Base-by-base conservation (phyloP, 1,140 invertebrate genomes). In the Drosophila orena region DNA sequence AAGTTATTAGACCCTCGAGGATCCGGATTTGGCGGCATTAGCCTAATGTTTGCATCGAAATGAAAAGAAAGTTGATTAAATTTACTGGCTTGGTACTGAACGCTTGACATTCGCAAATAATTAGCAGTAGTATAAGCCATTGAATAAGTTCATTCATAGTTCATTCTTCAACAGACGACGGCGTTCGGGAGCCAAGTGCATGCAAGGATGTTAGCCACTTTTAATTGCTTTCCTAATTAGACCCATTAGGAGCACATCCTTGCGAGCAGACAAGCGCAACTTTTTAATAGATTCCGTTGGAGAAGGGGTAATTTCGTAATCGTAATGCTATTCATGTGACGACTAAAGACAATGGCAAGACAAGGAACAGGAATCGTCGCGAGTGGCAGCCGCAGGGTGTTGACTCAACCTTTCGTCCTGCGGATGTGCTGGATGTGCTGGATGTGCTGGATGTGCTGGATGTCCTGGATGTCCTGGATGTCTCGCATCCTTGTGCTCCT, bases 1-100 rank as follows among this genome's bases (percentile, higher is more conserved):
- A 81, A 81, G 78, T 81, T 81, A 53, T 22, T 58, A 17, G 49
- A 10, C 20, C 52, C 11, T 37, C 11, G 34, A 20, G 35, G 20
- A 49, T 49, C 24, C 47, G n/a, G 8, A 30, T 30, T 7, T 7
- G 15, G 15, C n/a, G 49, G 15, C 49, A 52, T 50, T 35, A 52
- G 49, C 15, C 49, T 6, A 52, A 52, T 35, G 49, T 20, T 35
- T 35, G 10, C 24, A 11, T 49, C 24, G 10, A 17, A 47, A 11
- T 20, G 4, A 30, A 30, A 30, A 30, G 37, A 14, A 38, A 38
- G 4, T 38, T 38, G 37, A 38, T 38, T 14, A 12, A 38, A 38
- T 38, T 38, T 38, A 2, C 35, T 37, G 12, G 35, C 11, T 35
- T 11, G 0, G 11, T 4, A 12, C n/a, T n/a, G n/a, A n/a, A 20